Conservation (phyloP, 2,888 invertebrate species). For the Lamellibrachia columna region DNA sequence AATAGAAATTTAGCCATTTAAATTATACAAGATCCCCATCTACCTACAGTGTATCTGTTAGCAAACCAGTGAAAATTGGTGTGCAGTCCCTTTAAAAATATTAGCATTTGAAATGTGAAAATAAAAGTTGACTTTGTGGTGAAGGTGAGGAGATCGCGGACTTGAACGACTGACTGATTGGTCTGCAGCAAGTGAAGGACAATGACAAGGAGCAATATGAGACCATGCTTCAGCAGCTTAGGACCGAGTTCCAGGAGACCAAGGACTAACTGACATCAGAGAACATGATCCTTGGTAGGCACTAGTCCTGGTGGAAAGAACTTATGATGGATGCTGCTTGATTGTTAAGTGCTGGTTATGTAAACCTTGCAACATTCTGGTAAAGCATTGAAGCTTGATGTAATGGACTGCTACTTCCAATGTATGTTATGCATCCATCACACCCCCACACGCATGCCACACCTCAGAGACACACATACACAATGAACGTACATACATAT, state of each 20-base stretch:
- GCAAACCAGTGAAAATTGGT: too few relatives aligned
- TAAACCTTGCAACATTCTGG: too few relatives aligned
- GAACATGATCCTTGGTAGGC: conserved; percentile 77
- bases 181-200: conserved; percentile 75
- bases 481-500: not conserved
- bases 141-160: conserved; percentile 69
- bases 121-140: conserved; percentile 24
- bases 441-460: too few relatives aligned
- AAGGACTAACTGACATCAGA: conserved; percentile 87
- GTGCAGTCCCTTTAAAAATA: not conserved
- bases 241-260: conserved; percentile 79
- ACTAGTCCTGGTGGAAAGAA: not conserved
- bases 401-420: too few relatives aligned
- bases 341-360: too few relatives aligned
- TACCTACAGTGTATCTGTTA: too few relatives aligned
- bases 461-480: too few relatives aligned
- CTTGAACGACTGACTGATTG: conserved; percentile 78
- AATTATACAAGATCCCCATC: too few relatives aligned
- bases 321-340: too few relatives aligned
- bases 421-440: too few relatives aligned
- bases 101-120: not conserved
- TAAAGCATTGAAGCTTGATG: too few relatives aligned
- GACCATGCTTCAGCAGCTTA: conserved; percentile 75
- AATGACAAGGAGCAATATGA: conserved; percentile 76
- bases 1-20: too few relatives aligned